These are phyloP conservation scores for Pachyramphus minor DNA, from an alignment of 2,113 vertebrate species.

Conservation along the genomic window DNA sequence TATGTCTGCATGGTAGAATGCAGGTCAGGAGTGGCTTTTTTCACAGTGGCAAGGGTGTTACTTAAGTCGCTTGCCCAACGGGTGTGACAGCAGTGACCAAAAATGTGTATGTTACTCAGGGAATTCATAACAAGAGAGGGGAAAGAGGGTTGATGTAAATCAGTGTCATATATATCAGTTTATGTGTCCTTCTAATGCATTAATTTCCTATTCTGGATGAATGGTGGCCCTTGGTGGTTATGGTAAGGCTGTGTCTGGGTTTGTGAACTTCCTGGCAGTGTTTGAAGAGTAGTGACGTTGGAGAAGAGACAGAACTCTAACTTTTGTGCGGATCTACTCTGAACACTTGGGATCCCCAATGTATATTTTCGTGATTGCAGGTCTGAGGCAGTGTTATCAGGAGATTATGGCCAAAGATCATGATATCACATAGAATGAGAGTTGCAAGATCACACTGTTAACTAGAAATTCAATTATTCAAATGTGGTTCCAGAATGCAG, in stretches of 20 bases:
- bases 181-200: constrained; percentile 16
- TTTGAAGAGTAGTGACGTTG: neutral
- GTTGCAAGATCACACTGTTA: neutral
- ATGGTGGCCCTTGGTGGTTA: neutral
- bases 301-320: neutral
- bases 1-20: neutral
- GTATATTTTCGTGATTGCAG: neutral
- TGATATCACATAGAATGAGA: neutral
- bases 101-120: neutral
- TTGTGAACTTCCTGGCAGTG: neutral
- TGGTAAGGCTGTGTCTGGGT: neutral
- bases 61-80: neutral
- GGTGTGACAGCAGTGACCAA: neutral
- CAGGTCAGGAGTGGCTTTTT: neutral
- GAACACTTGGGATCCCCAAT: neutral
- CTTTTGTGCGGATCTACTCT: neutral
- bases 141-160: constrained; percentile 27
- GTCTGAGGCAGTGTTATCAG: neutral
- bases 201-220: constrained; percentile 38
- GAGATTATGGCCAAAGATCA: neutral
- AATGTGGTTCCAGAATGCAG: neutral
- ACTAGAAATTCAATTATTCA: constrained; percentile 19
- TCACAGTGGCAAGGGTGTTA: neutral
- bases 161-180: neutral
- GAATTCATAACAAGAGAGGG: neutral